Conservation (phyloP, 2,113 vertebrate species). For the Oophaga pumilio region DNA sequence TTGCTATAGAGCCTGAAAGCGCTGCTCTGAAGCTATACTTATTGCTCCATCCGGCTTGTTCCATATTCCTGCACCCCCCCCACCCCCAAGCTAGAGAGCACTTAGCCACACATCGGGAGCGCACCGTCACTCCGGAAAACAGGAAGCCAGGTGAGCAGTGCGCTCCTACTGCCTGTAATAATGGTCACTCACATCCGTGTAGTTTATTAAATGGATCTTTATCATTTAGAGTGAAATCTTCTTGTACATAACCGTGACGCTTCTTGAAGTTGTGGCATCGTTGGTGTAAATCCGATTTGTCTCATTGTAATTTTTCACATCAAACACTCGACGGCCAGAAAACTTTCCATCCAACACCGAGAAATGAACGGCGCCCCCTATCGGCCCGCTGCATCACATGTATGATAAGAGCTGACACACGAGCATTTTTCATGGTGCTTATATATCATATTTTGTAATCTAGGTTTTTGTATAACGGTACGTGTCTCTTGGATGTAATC, state of each 20-base stretch:
- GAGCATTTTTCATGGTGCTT: slow-evolving; percentile 40
- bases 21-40: too few relatives aligned
- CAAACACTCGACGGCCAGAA: not conserved
- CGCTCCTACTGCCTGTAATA: not conserved
- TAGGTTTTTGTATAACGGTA: slow-evolving; percentile 25
- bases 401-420: not conserved
- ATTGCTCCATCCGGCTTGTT: too few relatives aligned
- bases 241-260: not conserved
- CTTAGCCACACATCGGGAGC: too few relatives aligned
- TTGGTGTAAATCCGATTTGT: not conserved
- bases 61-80: too few relatives aligned
- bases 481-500: slow-evolving; percentile 20
- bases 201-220: not conserved
- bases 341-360: not conserved
- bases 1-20: too few relatives aligned
- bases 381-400: not conserved
- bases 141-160: too few relatives aligned
- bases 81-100: too few relatives aligned
- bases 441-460: not conserved
- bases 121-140: too few relatives aligned
- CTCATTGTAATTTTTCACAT: not conserved
- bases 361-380: not conserved
- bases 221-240: not conserved
- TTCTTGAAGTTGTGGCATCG: not conserved
- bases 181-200: not conserved